Conservation (phyloP, 2,888 invertebrate species). For the Marasmarcha lunaedactyla region DNA sequence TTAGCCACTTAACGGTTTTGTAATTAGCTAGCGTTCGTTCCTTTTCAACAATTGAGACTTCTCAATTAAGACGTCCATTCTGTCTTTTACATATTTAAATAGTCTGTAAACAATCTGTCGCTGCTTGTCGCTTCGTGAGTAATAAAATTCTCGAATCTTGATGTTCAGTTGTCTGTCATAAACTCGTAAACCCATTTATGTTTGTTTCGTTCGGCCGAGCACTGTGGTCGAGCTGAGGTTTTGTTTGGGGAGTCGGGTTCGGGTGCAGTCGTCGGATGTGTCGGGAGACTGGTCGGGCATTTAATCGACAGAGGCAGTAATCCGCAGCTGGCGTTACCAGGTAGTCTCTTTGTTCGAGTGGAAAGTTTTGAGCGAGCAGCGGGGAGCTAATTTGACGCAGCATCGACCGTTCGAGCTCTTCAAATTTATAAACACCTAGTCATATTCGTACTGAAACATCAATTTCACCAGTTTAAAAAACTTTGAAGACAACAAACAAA, state of each 20-base stretch:
- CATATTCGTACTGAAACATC: neutral
- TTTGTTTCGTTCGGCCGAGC: too few species aligned
- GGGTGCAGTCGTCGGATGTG: constrained; percentile 13
- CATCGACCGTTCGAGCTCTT: constrained; percentile 17
- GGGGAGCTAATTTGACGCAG: constrained; percentile 37
- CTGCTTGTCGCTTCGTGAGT: constrained; percentile 18
- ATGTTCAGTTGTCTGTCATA: constrained; percentile 39
- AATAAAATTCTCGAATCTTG: constrained; percentile 35
- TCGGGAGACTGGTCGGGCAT: constrained; percentile 25
- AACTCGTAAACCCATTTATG: constrained; percentile 56
- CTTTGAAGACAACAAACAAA: too few species aligned
- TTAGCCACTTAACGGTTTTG: constrained; percentile 44
- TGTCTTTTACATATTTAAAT: constrained; percentile 8
- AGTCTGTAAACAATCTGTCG: constrained; percentile 12
- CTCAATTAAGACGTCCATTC: neutral
- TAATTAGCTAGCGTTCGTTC: constrained; percentile 22
- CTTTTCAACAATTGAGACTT: neutral
- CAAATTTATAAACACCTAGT: neutral
- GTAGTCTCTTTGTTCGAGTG: constrained; percentile 55
- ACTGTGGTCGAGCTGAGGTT: constrained; percentile 12
- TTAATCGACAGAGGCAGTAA: constrained; percentile 32
- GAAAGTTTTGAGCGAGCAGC: constrained; percentile 37
- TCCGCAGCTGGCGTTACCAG: constrained; percentile 41
- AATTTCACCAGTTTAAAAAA: too few species aligned
- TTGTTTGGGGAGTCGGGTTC: too few species aligned